These are phyloP conservation scores for Irena cyanogastra DNA, from an alignment of 2,113 vertebrate species.

Conservation along the genomic window DNA sequence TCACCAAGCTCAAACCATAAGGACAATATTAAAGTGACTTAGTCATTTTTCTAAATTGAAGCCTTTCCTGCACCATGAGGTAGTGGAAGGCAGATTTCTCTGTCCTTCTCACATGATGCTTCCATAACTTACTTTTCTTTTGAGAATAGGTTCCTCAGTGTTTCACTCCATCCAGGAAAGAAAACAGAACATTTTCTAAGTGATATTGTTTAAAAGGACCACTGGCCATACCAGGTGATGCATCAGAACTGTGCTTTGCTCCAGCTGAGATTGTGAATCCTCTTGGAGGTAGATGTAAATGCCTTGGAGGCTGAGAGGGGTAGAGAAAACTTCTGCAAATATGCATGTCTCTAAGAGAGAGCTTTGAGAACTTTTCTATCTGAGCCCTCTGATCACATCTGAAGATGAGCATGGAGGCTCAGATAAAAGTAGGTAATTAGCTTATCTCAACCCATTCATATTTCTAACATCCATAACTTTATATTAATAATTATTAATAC, in stretches of 20 bases:
- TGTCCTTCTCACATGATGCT: neutral
- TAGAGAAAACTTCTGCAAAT: neutral
- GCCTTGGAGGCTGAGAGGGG: neutral
- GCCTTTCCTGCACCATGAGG: neutral
- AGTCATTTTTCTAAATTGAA: neutral
- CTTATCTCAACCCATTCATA: neutral
- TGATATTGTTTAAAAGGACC: neutral
- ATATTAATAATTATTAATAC: neutral
- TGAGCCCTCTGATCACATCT: neutral
- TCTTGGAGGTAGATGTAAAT: neutral
- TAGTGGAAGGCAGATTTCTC: neutral
- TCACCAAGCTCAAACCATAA: neutral
- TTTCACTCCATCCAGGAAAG: neutral
- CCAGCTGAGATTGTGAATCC: neutral
- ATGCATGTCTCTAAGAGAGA: neutral
- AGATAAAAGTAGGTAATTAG: neutral
- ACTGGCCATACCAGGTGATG: neutral
- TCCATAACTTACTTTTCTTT: neutral
- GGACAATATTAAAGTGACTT: neutral
- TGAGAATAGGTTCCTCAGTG: neutral
- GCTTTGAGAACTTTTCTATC: neutral
- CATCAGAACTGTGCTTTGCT: neutral
- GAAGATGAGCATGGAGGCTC: neutral
- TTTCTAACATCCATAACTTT: neutral
- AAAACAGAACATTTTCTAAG: neutral